These are phyloP conservation scores for Anser brachyrhynchus DNA, from an alignment of 2,113 vertebrate genomes.

Conservation along the genomic window DNA sequence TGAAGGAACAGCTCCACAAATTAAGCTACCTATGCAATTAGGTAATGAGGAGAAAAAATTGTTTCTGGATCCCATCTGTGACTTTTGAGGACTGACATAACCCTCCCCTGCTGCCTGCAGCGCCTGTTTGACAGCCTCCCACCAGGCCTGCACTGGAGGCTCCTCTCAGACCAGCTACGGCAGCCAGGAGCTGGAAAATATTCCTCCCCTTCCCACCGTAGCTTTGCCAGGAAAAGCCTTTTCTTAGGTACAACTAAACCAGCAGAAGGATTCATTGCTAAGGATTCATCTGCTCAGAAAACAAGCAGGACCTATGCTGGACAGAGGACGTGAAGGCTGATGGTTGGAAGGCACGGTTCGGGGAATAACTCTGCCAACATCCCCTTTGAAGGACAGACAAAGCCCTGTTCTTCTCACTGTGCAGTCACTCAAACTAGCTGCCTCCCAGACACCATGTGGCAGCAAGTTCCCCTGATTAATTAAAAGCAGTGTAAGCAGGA, in stretches of 20 bases:
- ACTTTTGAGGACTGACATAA: background rate
- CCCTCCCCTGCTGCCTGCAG: background rate
- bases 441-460: background rate
- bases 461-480: background rate
- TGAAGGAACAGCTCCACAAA: background rate
- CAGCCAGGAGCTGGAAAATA: background rate
- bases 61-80: background rate
- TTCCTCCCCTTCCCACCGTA: background rate
- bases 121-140: background rate
- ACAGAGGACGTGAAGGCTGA: rapidly evolving
- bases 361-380: background rate
- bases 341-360: rapidly evolving
- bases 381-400: background rate
- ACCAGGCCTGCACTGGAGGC: background rate
- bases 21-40: background rate
- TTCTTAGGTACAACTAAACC: background rate
- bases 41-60: background rate
- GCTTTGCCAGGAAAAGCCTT: background rate
- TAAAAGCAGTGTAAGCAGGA: background rate
- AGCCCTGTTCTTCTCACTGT: background rate
- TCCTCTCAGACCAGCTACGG: background rate
- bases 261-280: background rate
- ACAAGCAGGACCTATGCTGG: rapidly evolving
- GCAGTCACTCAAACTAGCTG: background rate
- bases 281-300: background rate